A percentile compares a stretch with the other conserved stretches of the same genome.
phyloP scores from a whole-genome alignment of 1,140 invertebrate genomes.

The Scaptomyza graminum region DNA sequence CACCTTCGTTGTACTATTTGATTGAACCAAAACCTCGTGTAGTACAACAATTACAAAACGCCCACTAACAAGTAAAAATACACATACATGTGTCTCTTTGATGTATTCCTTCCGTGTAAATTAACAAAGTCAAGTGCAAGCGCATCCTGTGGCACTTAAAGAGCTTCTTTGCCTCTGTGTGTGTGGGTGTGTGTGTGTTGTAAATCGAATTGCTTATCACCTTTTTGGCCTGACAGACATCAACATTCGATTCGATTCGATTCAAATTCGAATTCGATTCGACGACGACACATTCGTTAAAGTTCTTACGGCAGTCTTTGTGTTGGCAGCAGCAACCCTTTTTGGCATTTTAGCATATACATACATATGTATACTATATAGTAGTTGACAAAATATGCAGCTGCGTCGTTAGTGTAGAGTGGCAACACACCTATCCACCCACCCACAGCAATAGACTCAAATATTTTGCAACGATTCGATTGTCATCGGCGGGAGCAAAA shows the following conservation, averaged over 20 bases:
- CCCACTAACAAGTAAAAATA: background rate
- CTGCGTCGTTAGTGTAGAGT: constrained; percentile 58
- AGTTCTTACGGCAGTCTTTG: constrained; percentile 29
- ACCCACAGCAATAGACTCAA: constrained; percentile 37
- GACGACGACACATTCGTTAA: constrained; percentile 55
- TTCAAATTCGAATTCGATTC: constrained; percentile 14
- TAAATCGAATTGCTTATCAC: constrained; percentile 72
- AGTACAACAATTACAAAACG: constrained; percentile 24
- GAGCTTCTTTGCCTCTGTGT: background rate
- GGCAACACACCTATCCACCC: background rate
- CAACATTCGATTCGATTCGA: constrained; percentile 34
- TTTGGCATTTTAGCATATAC: constrained; percentile 41
- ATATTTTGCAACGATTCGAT: constrained; percentile 79
- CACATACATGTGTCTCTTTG: background rate
- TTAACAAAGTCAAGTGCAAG: constrained; percentile 34
- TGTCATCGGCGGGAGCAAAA: constrained; percentile 34
- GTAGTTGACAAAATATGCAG: constrained; percentile 76
- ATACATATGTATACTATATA: constrained; percentile 23
- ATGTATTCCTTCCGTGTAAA: constrained; percentile 8
- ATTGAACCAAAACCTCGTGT: background rate
- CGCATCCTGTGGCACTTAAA: constrained; percentile 12
- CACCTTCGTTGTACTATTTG: background rate
- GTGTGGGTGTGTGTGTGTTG: background rate
- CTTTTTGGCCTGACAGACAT: constrained; percentile 65
- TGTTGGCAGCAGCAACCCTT: constrained; percentile 39